Percentiles rank a stretch among this genome's conserved stretches.
These are phyloP conservation scores for Drosophila sordidula DNA, from an alignment of 2,888 invertebrate species.

Conservation along the genomic window DNA sequence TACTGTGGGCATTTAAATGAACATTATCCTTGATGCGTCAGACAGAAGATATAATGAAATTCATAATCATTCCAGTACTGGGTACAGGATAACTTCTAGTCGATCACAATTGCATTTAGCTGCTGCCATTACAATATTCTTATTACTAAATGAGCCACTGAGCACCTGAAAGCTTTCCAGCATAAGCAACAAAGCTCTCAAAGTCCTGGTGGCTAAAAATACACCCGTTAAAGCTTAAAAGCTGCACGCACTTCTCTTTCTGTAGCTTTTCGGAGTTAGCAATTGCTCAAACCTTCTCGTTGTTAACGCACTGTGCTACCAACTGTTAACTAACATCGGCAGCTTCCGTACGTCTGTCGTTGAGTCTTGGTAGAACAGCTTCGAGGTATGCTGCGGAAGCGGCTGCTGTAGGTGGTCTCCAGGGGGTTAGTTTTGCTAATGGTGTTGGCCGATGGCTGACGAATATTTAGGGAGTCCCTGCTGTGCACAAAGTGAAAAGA, in stretches of 20 bases:
- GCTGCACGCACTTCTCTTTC: background rate
- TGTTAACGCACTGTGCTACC: slow-evolving; percentile 13
- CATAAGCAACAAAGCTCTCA: no score
- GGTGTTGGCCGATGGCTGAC: slow-evolving; percentile 12
- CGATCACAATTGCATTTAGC: no score
- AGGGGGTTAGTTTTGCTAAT: slow-evolving; percentile 27
- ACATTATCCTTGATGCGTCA: no score
- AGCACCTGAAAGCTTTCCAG: no score
- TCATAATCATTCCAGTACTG: no score
- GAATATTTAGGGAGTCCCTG: slow-evolving; percentile 40
- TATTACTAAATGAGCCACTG: no score
- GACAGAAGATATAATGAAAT: no score
- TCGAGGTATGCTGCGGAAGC: background rate
- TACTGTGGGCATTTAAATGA: no score
- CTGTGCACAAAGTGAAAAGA: slow-evolving; percentile 19
- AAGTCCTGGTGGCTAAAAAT: background rate
- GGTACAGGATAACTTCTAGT: no score
- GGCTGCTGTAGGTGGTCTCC: slow-evolving; percentile 8
- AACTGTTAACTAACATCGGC: slow-evolving; percentile 13
- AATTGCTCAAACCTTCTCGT: background rate
- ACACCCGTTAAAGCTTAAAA: background rate
- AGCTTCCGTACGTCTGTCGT: background rate
- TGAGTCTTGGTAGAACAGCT: slow-evolving; percentile 2
- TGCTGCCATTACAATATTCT: no score
- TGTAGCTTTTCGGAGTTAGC: slow-evolving; percentile 29